phyloP scores from a whole-genome alignment of 2,797 vertebrate genomes.

The Lithobates pipiens region DNA sequence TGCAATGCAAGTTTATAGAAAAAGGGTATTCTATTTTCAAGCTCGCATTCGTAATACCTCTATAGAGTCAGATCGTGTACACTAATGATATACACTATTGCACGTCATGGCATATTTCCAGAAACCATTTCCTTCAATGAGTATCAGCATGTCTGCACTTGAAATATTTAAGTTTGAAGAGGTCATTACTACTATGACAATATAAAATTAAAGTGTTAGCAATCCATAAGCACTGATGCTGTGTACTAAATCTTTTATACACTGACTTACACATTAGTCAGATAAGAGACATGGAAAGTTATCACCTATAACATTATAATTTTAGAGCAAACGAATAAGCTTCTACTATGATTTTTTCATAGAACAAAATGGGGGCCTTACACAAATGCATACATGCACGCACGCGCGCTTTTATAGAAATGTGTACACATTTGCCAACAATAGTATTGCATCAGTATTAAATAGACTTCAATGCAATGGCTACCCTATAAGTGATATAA shows the following conservation, averaged over 20 bases:
- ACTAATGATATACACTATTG: slow-evolving; percentile 21
- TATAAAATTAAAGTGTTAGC: slow-evolving; percentile 19
- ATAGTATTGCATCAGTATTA: too few species aligned
- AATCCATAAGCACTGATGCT: slow-evolving; percentile 5
- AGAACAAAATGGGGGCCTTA: too few species aligned
- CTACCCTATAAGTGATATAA: too few species aligned
- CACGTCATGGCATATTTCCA: slow-evolving; percentile 23
- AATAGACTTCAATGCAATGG: too few species aligned
- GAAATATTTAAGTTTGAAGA: slow-evolving; percentile 30
- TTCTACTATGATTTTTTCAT: too few species aligned
- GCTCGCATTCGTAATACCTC: slow-evolving; percentile 40
- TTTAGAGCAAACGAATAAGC: neutral
- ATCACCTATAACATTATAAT: neutral
- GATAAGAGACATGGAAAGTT: neutral
- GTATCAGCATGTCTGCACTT: slow-evolving; percentile 18
- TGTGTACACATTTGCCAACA: too few species aligned
- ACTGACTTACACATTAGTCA: neutral
- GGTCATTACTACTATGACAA: slow-evolving; percentile 7
- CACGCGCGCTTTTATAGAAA: too few species aligned
- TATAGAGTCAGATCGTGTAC: slow-evolving; percentile 36
- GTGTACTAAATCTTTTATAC: neutral
- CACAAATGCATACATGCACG: too few species aligned
- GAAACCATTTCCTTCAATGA: slow-evolving; percentile 16
- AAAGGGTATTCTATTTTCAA: slow-evolving; percentile 29
- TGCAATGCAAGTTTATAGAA: slow-evolving; percentile 55